phyloP scores from a whole-genome alignment of 2,888 invertebrate genomes.

The Cerastis rubricosa region DNA sequence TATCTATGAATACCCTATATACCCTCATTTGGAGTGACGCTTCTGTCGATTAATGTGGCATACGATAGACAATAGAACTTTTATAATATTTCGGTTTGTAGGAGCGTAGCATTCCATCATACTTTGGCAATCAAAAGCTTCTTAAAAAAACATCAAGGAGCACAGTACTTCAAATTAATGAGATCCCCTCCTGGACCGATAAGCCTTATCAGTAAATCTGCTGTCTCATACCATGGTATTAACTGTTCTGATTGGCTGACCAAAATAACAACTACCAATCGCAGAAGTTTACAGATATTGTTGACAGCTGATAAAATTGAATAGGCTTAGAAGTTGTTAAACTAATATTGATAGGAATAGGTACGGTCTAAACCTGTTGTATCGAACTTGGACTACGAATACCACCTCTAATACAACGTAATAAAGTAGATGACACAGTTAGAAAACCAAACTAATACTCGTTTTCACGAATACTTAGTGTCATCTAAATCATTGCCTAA shows the following conservation, averaged over 20 bases:
- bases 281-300: slow-evolving; percentile 11
- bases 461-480: background rate
- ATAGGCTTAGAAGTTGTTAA: slow-evolving; percentile 30
- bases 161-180: background rate
- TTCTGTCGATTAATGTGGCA: background rate
- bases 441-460: background rate
- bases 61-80: background rate
- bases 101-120: background rate
- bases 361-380: background rate
- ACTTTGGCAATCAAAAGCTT: background rate
- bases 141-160: background rate
- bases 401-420: background rate
- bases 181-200: slow-evolving; percentile 26
- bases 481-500: background rate
- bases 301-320: slow-evolving; percentile 38
- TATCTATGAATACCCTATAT: background rate
- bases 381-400: background rate
- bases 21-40: background rate
- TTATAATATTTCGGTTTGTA: background rate
- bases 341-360: background rate
- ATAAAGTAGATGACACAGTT: background rate
- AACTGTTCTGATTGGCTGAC: slow-evolving; percentile 18
- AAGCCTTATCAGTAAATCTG: slow-evolving; percentile 27
- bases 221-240: slow-evolving; percentile 1
- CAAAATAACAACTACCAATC: slow-evolving; percentile 29